Evolutionary conservation across 2,113 vertebrate genomes (phyloP), one percentile per base, ranked within the genome.

Genomic region (Aix galericulata): DNA sequence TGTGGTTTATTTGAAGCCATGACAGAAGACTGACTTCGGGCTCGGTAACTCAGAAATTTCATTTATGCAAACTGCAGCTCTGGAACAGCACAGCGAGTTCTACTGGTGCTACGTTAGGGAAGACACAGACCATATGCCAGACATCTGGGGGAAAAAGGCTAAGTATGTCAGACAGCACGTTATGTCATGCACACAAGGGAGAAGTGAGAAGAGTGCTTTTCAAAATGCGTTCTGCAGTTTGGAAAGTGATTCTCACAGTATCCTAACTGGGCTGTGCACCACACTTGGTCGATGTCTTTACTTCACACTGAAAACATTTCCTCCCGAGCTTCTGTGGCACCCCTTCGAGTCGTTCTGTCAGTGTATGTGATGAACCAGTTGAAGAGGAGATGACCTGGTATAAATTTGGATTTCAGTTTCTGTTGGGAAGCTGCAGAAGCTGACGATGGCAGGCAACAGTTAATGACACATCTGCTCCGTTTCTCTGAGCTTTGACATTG

Each of bases 391-490:
- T 86, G 76, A 69, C 14, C 32, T 56, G 62, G 34, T 67, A 73
- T 63, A 67, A 79, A 40, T 53, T 55, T 38, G 42, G 53, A 48
- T 72, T 82, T 87, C 53, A 27, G 22, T 50, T 93, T 79, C 52
- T 81, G 34, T 87, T 91, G 80, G 44, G 13, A 53, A 79, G 68
- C 17, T 72, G 23, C 18, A 62, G 42, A 60, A 74, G 48, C 75
- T 50, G 53, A 29, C 58, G 26, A 36, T 63, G 46, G 56, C 79
- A 95, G 75, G 91, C 82, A 96, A 95, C 59, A 88, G 94, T 97
- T 97, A 97, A 96, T 79, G 73, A 21, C 66, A 82, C 96, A 96
- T 95, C 94, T 97, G 96, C 81, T 96, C 17, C 5, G 5, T 73
- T 96, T 92, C 82, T 86, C 44, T 0, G 1, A 16, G 77, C 52